Evolutionary conservation across 2,113 vertebrate genomes (phyloP), one percentile per base, ranked within the genome.

Genomic region (Halcyon senegalensis): DNA sequence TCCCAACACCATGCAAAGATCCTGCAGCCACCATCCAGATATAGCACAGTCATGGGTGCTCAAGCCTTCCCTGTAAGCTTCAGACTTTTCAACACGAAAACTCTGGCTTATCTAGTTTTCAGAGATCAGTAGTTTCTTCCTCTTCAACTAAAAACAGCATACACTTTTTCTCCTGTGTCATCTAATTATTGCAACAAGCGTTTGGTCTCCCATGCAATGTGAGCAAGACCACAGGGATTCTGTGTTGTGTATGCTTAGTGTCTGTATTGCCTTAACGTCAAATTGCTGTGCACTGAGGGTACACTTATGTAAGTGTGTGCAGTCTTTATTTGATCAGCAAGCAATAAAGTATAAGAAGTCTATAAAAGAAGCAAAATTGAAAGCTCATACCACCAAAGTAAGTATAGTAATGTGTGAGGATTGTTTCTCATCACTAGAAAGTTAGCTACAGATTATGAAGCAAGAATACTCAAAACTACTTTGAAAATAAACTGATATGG

Each of bases 351-450:
- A 18, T 18, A 50, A 56, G 2, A 46, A 67, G 15, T 4, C 2
- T 0, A 55, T 33, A 31, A 16, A 39, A 62, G 16, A 18, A 20
- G 2, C 0, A 64, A 68, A 41, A 43, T 14, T 37, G 13, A 15
- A 78, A 75, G 7, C 3, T 46, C 35, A n/a, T 39, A 9, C 6
- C 25, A 53, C 27, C 51, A 50, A 23, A 50, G 6, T 14, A 43
- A 43, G 41, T 43, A 43, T 43, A 43, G 16, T 35, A 72, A 30
- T 0, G 0, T 0, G 0, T 2, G 10, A 70, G 9, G 5, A 25
- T 1, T 25, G 80, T 24, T 62, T 5, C 21, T 75, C 6, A 7
- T 27, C 3, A 3, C 16, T 25, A 51, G 43, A 85, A 46, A 53
- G 20, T 48, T 24, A 2, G 39, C 16, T 43, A 30, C 10, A 37